Percentiles rank a stretch among this genome's conserved stretches.
Conservation (phyloP, 2,113 vertebrate genomes). For the Carassius auratus region DNA sequence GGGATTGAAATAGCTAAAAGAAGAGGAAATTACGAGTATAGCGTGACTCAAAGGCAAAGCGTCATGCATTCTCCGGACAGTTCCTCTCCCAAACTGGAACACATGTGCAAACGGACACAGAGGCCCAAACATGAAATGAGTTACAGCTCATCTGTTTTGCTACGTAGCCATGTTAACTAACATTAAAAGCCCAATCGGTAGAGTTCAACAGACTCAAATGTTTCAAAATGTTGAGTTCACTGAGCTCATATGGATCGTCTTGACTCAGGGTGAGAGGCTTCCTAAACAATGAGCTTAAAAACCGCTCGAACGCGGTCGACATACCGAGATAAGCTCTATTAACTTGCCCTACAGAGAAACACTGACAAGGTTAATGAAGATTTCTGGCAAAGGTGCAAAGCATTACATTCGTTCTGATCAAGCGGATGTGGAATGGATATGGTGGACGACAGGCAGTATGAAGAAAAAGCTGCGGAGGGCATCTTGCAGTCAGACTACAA, state of each 20-base stretch:
- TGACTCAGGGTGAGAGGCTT: neutral
- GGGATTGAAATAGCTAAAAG: constrained; percentile 4
- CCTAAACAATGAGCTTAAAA: constrained; percentile 22
- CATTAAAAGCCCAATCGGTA: constrained; percentile 10
- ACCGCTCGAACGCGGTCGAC: neutral
- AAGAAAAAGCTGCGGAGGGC: constrained; percentile 28
- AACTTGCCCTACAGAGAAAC: constrained; percentile 16
- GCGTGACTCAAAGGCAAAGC: constrained; percentile 32
- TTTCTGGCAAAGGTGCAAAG: constrained; percentile 39
- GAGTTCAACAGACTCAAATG: constrained; percentile 1
- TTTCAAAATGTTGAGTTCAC: constrained; percentile 10
- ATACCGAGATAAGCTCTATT: constrained; percentile 10
- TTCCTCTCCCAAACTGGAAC: constrained; percentile 35
- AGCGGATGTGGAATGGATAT: neutral
- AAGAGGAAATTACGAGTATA: constrained; percentile 34
- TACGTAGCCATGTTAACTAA: neutral
- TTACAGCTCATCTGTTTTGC: constrained; percentile 29
- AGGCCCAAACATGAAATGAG: constrained; percentile 9
- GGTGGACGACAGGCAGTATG: constrained; percentile 23
- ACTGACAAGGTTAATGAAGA: constrained; percentile 37
- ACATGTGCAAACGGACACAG: constrained; percentile 44
- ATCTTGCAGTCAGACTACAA: constrained; percentile 36
- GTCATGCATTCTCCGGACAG: constrained; percentile 44
- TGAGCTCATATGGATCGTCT: neutral
- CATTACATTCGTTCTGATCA: constrained; percentile 24